Percentiles rank a stretch among this genome's conserved stretches.
phyloP scores from a whole-genome alignment of 2,113 vertebrate species.

The Macroglossus sobrinus region DNA sequence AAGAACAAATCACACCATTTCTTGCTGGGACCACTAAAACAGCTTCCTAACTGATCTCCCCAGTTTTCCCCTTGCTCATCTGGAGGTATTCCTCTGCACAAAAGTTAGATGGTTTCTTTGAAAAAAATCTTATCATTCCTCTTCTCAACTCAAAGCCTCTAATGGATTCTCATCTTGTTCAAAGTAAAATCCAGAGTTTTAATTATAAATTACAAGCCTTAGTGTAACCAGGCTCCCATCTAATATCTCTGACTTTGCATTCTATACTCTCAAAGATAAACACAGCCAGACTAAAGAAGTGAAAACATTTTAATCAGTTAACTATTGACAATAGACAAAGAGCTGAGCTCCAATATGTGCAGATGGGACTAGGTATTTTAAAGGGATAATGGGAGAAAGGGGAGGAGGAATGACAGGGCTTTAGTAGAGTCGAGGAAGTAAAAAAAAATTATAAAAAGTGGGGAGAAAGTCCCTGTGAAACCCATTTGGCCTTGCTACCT shows the following conservation, averaged over 20 bases:
- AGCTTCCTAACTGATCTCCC: background rate
- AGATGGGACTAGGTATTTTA: background rate
- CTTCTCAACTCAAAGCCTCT: background rate
- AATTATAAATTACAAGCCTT: background rate
- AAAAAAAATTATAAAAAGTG: background rate
- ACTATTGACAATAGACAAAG: background rate
- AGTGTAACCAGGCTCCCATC: background rate
- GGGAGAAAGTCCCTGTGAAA: background rate
- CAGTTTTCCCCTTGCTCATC: background rate
- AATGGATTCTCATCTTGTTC: background rate
- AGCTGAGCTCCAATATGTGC: background rate
- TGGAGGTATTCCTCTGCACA: background rate
- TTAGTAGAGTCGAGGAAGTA: background rate
- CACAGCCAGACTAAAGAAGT: background rate
- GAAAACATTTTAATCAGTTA: background rate
- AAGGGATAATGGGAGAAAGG: background rate
- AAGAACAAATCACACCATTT: background rate
- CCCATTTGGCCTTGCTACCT: background rate
- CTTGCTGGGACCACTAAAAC: background rate
- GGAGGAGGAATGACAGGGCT: fast-evolving
- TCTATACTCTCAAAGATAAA: background rate
- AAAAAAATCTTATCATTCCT: background rate
- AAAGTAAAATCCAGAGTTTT: background rate
- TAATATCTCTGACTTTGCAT: background rate
- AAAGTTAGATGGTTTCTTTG: background rate